phyloP scores from a whole-genome alignment of 2,113 vertebrate genomes.

The Lanius ludovicianus region DNA sequence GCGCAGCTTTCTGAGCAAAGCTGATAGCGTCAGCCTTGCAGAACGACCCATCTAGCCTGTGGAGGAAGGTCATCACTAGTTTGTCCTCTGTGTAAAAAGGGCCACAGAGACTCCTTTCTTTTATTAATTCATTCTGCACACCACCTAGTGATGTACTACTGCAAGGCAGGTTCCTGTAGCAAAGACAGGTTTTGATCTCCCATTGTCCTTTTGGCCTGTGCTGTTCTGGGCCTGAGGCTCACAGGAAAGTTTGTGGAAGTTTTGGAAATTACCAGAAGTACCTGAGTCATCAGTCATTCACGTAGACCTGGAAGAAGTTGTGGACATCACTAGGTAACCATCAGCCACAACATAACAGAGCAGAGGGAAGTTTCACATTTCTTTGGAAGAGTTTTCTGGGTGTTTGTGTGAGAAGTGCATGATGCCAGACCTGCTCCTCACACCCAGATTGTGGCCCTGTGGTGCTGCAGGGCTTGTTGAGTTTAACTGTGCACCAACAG shows the following conservation, averaged over 20 bases:
- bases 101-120: background rate
- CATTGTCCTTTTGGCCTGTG: background rate
- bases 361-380: conserved; percentile 23
- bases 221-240: background rate
- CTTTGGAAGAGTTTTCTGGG: background rate
- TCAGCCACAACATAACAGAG: conserved; percentile 52
- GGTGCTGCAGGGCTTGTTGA: background rate
- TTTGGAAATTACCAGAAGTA: conserved; percentile 18
- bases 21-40: background rate
- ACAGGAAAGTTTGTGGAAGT: background rate
- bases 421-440: conserved; percentile 2
- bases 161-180: background rate
- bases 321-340: conserved; percentile 40
- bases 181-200: background rate
- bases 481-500: background rate
- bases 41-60: background rate
- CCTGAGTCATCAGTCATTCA: conserved; percentile 33
- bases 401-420: background rate
- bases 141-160: background rate
- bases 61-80: background rate
- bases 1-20: background rate
- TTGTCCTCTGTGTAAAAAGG: background rate
- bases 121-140: background rate
- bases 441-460: background rate
- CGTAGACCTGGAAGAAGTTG: conserved; percentile 41